These are phyloP conservation scores for Hofmannophila pseudospretella DNA, from an alignment of 2,888 invertebrate species.

Conservation along the genomic window DNA sequence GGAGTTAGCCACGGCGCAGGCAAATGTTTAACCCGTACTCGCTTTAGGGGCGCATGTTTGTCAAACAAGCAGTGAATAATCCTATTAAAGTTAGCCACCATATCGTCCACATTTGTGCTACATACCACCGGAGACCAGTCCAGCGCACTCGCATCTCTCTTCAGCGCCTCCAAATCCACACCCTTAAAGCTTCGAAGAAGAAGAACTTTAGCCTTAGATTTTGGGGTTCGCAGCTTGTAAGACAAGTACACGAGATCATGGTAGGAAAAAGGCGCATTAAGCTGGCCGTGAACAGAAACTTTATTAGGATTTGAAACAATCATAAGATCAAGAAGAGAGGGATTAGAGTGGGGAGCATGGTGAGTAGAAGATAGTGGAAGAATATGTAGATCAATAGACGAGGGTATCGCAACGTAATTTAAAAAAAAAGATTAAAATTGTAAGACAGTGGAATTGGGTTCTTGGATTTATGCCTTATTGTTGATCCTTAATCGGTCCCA, in stretches of 20 bases:
- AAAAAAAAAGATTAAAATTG: too few relatives aligned
- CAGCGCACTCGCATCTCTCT: constrained; percentile 1
- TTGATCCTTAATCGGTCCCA: too few relatives aligned
- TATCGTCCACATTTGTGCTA: neutral
- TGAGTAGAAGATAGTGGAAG: constrained; percentile 4
- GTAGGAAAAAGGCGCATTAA: constrained; percentile 11
- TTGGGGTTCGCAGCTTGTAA: constrained; percentile 11
- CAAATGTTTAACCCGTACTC: neutral
- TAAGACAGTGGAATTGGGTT: too few relatives aligned
- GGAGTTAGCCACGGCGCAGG: neutral
- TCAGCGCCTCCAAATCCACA: constrained; percentile 9
- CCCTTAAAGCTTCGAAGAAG: constrained; percentile 10
- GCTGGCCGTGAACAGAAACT: constrained; percentile 12
- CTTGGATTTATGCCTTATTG: too few relatives aligned
- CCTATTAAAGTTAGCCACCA: neutral
- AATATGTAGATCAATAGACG: constrained; percentile 2
- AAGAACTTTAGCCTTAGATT: constrained; percentile 9
- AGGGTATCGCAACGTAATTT: too few relatives aligned
- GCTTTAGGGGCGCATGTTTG: neutral
- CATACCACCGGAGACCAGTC: constrained; percentile 8
- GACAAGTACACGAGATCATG: constrained; percentile 14
- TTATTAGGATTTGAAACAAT: constrained; percentile 5
- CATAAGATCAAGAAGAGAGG: constrained; percentile 9
- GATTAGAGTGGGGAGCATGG: constrained; percentile 4
- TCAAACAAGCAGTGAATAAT: neutral